Base-by-base conservation (phyloP, 2,797 vertebrate species). In the Cuculus canorus region DNA sequence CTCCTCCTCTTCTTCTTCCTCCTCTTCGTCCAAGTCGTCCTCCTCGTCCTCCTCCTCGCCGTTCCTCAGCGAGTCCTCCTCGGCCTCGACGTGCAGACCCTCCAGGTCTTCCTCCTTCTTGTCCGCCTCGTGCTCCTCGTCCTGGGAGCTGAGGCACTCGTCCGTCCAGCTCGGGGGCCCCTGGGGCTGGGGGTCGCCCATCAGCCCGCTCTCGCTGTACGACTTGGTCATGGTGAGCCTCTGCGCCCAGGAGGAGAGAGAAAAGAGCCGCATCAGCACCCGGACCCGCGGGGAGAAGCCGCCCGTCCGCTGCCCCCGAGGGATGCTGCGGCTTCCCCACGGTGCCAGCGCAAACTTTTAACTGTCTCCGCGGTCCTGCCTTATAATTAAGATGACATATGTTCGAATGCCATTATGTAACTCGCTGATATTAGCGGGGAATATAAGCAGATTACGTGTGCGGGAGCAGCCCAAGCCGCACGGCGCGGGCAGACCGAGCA, bases 171-270 rank as follows among this genome's bases (percentile, higher is more conserved):
- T 98, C 24, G 98, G 96, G 76, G 98, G 98, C 4, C 98, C 97
- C 86, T 98, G 98, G 11, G 98, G 96, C 93, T 98, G 98, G 77
- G 98, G 95, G 90, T 98, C 98, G 17, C 97, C 97, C 97, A 98
- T 98, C 93, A 98, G 95, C 84, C 98, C 98, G 52, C 97, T 98
- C 94, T 99, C 99, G 53, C 97, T 98, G 97, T 98, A 98, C 11
- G 99, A 99, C 96, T 99, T 99, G 91, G 99, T 99, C 99, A 99
- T 99, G 71, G 97, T 97, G 98, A 95, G 81, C 96, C 95, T 96
- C 98, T 98, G 90, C 86, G 85, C 71, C 9, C 92, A 96, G 97
- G 75, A 93, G 95, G 96, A 73, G 82, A 95, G 50, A 80, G 90
- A 79, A 84, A 69, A 81, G 39, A 80, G 59, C 48, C 37, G 28